Percentiles rank a stretch among this genome's conserved stretches.
These are phyloP conservation scores for Lampris incognitus DNA, from an alignment of 2,113 vertebrate genomes.

Conservation along the genomic window DNA sequence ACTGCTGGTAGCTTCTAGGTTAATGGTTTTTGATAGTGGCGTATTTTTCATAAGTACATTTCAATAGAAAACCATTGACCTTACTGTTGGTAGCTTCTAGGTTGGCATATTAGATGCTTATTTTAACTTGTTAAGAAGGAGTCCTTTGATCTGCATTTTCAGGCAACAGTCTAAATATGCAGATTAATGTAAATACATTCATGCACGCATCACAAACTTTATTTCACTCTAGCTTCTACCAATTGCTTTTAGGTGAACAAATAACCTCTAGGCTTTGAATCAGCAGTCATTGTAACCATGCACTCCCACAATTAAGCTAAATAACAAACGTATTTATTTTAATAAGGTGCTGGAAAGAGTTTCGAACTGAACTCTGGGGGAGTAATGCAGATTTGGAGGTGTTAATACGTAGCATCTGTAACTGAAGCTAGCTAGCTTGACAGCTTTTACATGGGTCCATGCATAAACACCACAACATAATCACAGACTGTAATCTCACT, in stretches of 20 bases:
- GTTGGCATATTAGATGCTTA: conserved; percentile 32
- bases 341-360: conserved; percentile 8
- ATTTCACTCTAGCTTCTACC: conserved; percentile 42
- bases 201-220: conserved; percentile 64
- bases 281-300: conserved; percentile 13
- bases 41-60: too few species aligned
- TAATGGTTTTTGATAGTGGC: too few species aligned
- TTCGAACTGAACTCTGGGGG: background rate
- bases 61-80: too few species aligned
- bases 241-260: conserved; percentile 50
- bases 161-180: conserved; percentile 61
- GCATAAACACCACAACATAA: too few species aligned
- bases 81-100: conserved; percentile 15
- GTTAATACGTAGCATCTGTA: too few species aligned
- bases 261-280: conserved; percentile 24
- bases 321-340: conserved; percentile 1
- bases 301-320: conserved; percentile 27
- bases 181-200: conserved; percentile 80
- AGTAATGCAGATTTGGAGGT: too few species aligned
- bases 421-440: too few species aligned
- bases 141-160: conserved; percentile 74
- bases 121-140: conserved; percentile 61
- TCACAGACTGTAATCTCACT: too few species aligned
- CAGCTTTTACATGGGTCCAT: too few species aligned
- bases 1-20: conserved; percentile 15